Evolutionary conservation across 1,140 invertebrate species (phyloP).

Genomic region (Scaptomyza hsui): DNA sequence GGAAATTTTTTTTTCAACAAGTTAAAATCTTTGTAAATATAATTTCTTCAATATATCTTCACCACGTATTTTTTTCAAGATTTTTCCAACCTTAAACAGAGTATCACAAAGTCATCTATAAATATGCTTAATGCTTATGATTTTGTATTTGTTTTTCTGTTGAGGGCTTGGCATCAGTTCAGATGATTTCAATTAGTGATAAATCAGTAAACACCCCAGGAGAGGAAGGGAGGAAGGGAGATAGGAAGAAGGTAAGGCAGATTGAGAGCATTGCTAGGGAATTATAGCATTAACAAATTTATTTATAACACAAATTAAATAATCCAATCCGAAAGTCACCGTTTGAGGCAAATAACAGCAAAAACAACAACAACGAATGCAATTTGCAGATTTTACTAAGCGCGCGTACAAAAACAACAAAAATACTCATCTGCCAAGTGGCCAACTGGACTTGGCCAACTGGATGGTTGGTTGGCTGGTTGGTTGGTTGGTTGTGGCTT

Average conservation of each 20-base stretch:
- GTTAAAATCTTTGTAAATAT: too few relatives aligned
- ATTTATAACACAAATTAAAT: constrained; percentile 82
- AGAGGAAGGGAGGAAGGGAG: background rate
- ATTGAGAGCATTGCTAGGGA: constrained; percentile 32
- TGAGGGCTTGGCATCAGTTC: constrained; percentile 25
- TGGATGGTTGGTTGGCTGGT: background rate
- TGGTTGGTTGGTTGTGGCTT: constrained; percentile 36
- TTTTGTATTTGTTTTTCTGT: background rate
- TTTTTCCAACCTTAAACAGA: background rate
- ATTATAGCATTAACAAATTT: constrained; percentile 80
- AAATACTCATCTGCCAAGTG: constrained; percentile 35
- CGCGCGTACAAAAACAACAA: background rate
- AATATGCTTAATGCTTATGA: background rate
- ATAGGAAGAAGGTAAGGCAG: background rate
- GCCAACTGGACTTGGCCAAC: background rate
- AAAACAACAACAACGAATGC: constrained; percentile 53
- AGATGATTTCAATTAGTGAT: constrained; percentile 73
- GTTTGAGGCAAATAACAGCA: constrained; percentile 59
- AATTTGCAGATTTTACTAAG: constrained; percentile 61
- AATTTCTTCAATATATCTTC: too few relatives aligned
- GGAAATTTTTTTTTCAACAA: too few relatives aligned
- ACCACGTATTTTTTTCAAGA: too few relatives aligned
- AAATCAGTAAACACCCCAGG: constrained; percentile 30
- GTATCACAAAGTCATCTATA: background rate
- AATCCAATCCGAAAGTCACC: constrained; percentile 57